These are phyloP conservation scores for Dromas ardeola DNA, from an alignment of 2,113 vertebrate species.

Conservation along the genomic window DNA sequence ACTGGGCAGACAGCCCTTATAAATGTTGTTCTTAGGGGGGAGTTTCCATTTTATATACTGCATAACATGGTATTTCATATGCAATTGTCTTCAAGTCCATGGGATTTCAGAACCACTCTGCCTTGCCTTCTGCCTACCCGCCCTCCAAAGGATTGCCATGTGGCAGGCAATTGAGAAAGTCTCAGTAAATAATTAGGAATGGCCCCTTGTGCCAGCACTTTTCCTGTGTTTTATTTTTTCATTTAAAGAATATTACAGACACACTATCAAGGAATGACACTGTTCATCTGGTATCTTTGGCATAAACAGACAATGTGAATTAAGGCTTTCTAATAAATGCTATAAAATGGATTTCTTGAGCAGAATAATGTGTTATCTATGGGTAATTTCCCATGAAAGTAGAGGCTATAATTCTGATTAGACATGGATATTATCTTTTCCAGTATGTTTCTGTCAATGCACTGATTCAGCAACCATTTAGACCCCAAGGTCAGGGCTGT, in stretches of 20 bases:
- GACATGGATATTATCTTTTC: constrained; percentile 36
- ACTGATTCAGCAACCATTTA: constrained; percentile 56
- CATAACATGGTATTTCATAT: background rate
- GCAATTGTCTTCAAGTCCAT: background rate
- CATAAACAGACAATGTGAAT: background rate
- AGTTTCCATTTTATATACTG: background rate
- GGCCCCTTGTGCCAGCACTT: background rate
- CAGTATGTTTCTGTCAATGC: constrained; percentile 31
- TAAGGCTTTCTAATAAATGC: constrained; percentile 25
- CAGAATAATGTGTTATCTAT: constrained; percentile 30
- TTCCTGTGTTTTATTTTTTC: background rate
- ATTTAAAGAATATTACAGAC: background rate
- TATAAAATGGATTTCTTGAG: constrained; percentile 23
- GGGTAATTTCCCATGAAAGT: constrained; percentile 39
- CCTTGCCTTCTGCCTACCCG: fast-evolving
- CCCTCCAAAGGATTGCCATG: background rate
- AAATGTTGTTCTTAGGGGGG: background rate
- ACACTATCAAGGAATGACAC: background rate
- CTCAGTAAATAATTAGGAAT: background rate
- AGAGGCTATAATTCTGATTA: constrained; percentile 43
- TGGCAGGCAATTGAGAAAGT: background rate
- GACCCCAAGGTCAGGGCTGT: constrained; percentile 24
- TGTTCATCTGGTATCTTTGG: background rate
- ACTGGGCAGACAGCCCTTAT: background rate
- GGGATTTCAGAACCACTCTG: background rate